Percentiles rank a stretch among this genome's conserved stretches.
Conservation (phyloP, 2,888 invertebrate species). For the Dasysyrphus tricinctus region DNA sequence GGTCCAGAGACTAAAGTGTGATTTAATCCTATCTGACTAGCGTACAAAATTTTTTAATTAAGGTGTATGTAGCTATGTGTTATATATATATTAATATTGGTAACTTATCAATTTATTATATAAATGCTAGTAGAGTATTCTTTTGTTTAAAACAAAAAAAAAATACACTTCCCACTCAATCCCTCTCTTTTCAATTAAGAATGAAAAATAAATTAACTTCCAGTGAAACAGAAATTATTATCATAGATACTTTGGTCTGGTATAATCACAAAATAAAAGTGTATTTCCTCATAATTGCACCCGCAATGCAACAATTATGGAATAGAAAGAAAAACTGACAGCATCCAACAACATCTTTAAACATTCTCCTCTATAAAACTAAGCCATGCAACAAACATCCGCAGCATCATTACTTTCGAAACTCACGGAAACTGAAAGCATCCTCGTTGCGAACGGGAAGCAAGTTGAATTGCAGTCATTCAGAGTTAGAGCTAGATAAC, state of each 20-base stretch:
- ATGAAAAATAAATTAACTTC: constrained; percentile 43
- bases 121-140: background rate
- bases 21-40: background rate
- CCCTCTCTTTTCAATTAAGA: constrained; percentile 21
- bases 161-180: background rate
- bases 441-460: constrained; percentile 73
- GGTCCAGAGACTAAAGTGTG: no score
- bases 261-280: constrained; percentile 15
- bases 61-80: background rate
- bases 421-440: constrained; percentile 74
- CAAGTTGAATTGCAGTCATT: constrained; percentile 65
- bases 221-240: constrained; percentile 66
- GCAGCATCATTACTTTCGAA: constrained; percentile 68
- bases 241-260: constrained; percentile 31
- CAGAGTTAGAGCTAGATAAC: constrained; percentile 33
- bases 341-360: constrained; percentile 16
- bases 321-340: constrained; percentile 42
- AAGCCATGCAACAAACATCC: constrained; percentile 64
- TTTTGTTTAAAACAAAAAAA: background rate
- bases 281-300: constrained; percentile 65
- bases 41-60: background rate
- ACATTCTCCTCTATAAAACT: constrained; percentile 48
- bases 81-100: background rate
- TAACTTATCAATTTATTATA: background rate
- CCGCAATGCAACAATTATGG: constrained; percentile 57